Evolutionary conservation across 2,888 invertebrate species (phyloP).

Genomic region (Antheraea yamamai): DNA sequence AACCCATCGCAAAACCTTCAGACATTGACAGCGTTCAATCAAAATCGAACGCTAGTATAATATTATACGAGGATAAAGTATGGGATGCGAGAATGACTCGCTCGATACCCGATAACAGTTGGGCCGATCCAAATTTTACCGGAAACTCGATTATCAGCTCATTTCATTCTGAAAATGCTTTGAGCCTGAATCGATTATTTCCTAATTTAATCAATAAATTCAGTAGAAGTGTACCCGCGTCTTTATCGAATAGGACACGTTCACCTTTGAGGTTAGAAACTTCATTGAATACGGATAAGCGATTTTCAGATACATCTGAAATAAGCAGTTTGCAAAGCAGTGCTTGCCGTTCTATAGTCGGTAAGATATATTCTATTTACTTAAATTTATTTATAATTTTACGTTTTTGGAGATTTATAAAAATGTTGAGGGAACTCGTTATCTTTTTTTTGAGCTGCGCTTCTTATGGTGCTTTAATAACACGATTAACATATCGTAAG

Average conservation of each 20-base stretch:
- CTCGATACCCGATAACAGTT: slow-evolving; percentile 86
- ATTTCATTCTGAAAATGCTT: slow-evolving; percentile 80
- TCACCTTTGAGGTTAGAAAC: slow-evolving; percentile 52
- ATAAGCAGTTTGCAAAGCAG: slow-evolving; percentile 82
- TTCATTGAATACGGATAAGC: slow-evolving; percentile 66
- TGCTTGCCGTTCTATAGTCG: slow-evolving; percentile 79
- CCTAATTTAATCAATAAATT: slow-evolving; percentile 82
- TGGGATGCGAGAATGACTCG: slow-evolving; percentile 83
- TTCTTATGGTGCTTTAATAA: too few relatives aligned
- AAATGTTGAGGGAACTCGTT: too few relatives aligned
- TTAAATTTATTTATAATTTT: background rate
- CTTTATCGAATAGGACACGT: slow-evolving; percentile 56
- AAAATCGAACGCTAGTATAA: slow-evolving; percentile 51
- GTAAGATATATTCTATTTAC: slow-evolving; percentile 45
- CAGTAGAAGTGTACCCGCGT: slow-evolving; percentile 72
- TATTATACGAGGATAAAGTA: slow-evolving; percentile 42
- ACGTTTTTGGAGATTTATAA: background rate
- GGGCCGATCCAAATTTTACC: slow-evolving; percentile 79
- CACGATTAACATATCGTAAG: too few relatives aligned
- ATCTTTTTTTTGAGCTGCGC: too few relatives aligned
- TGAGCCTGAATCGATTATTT: slow-evolving; percentile 83
- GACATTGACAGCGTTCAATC: slow-evolving; percentile 85
- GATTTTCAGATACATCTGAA: slow-evolving; percentile 78
- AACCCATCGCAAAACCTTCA: slow-evolving; percentile 81
- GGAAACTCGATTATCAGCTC: slow-evolving; percentile 83